phyloP scores from a whole-genome alignment of 2,797 vertebrate genomes.

The Luscinia luscinia region DNA sequence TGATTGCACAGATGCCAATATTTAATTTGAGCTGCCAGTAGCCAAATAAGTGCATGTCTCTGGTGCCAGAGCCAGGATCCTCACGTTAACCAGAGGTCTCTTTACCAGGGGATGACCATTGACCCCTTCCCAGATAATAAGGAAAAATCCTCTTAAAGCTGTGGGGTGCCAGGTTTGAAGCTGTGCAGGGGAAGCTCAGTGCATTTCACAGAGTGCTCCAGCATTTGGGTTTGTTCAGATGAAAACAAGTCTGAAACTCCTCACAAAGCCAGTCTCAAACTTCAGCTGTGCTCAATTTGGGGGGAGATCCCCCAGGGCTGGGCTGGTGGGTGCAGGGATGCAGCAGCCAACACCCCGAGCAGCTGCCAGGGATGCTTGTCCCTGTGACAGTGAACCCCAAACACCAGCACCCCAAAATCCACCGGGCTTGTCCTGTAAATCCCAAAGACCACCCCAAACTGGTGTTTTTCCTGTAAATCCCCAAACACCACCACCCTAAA shows the following conservation, averaged over 20 bases:
- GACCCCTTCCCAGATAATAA: background rate
- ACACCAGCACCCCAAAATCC: background rate
- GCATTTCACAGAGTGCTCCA: accelerated
- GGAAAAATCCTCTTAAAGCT: background rate
- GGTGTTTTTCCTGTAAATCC: too few relatives aligned
- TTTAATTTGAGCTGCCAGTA: background rate
- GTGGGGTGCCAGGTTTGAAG: background rate
- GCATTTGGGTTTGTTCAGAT: background rate
- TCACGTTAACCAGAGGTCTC: background rate
- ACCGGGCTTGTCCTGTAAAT: background rate
- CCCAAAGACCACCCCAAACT: too few relatives aligned
- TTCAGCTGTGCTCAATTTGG: background rate
- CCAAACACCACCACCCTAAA: too few relatives aligned
- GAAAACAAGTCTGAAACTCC: background rate
- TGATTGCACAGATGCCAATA: background rate
- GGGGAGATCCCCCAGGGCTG: background rate
- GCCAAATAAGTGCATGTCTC: background rate
- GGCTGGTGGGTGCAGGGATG: background rate
- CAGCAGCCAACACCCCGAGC: accelerated
- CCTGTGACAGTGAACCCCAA: background rate
- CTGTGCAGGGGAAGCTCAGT: background rate
- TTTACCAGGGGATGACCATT: background rate
- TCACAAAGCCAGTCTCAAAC: background rate
- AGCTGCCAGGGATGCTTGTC: background rate
- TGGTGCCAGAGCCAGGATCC: background rate